A percentile compares a stretch with the other conserved stretches of the same genome.
These are phyloP conservation scores for Drosophila ustulata DNA, from an alignment of 2,888 invertebrate genomes.

Conservation along the genomic window DNA sequence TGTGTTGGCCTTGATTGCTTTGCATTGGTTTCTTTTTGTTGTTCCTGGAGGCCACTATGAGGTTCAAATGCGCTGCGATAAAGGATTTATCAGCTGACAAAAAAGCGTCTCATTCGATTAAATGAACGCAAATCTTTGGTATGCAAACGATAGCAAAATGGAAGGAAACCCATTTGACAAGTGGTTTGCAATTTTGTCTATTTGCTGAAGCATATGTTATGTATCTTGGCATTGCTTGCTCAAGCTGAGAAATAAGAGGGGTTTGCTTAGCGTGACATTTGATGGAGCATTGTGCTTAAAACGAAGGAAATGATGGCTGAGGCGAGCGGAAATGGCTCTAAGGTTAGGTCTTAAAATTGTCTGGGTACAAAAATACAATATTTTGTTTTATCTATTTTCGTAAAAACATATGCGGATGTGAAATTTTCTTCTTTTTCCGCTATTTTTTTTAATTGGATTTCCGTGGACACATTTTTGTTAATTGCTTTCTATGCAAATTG, in stretches of 20 bases:
- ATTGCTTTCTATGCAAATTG: no score
- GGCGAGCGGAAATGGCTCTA: no score
- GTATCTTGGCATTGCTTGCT: not conserved
- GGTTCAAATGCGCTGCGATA: slow-evolving; percentile 15
- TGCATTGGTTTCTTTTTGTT: not conserved
- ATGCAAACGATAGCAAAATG: slow-evolving; percentile 5
- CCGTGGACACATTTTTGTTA: no score
- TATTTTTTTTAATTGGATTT: no score
- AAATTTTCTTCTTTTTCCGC: no score
- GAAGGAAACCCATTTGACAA: slow-evolving; percentile 14
- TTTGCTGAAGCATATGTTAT: slow-evolving; percentile 26
- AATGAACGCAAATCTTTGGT: slow-evolving; percentile 24
- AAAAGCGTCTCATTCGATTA: slow-evolving; percentile 3
- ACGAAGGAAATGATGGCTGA: no score
- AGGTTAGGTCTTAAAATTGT: no score
- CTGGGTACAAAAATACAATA: no score
- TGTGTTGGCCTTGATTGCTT: slow-evolving; percentile 1
- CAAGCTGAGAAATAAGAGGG: not conserved
- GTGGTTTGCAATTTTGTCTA: slow-evolving; percentile 10
- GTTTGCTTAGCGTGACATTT: not conserved
- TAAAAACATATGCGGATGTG: no score
- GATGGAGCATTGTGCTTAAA: not conserved
- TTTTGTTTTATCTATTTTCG: no score
- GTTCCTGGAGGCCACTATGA: slow-evolving; percentile 4
- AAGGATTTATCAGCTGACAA: slow-evolving; percentile 24